Percentiles rank a stretch among this genome's conserved stretches.
Conservation (phyloP, 2,888 invertebrate genomes). For the Cerceris rybyensis region DNA sequence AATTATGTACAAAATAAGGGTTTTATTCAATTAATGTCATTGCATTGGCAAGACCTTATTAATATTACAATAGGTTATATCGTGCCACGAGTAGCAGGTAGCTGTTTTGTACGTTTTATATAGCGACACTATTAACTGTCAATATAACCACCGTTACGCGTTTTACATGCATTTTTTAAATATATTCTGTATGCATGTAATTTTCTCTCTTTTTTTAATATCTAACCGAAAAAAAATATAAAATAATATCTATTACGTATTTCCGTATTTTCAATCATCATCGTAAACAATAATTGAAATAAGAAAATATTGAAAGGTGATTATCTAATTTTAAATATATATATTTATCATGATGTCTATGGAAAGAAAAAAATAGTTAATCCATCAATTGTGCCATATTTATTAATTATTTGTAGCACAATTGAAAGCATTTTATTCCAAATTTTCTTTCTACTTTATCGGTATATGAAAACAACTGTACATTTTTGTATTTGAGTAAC, state of each 20-base stretch:
- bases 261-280: neutral
- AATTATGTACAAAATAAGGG: conserved; percentile 7
- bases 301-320: too few species aligned
- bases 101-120: conserved; percentile 2
- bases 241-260: too few species aligned
- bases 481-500: neutral
- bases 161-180: neutral
- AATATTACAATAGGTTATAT: conserved; percentile 59
- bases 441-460: too few species aligned
- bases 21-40: conserved; percentile 38
- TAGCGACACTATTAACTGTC: conserved; percentile 28
- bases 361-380: too few species aligned
- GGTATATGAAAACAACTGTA: neutral
- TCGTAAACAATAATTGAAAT: neutral
- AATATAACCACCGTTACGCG: neutral
- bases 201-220: too few species aligned
- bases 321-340: too few species aligned
- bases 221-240: too few species aligned
- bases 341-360: too few species aligned
- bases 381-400: too few species aligned
- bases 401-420: too few species aligned
- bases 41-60: conserved; percentile 62
- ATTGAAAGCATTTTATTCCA: too few species aligned
- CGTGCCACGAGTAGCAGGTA: conserved; percentile 35
- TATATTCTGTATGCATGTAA: neutral